phyloP scores from a whole-genome alignment of 2,888 invertebrate genomes.

The Tanypteryx hageni region DNA sequence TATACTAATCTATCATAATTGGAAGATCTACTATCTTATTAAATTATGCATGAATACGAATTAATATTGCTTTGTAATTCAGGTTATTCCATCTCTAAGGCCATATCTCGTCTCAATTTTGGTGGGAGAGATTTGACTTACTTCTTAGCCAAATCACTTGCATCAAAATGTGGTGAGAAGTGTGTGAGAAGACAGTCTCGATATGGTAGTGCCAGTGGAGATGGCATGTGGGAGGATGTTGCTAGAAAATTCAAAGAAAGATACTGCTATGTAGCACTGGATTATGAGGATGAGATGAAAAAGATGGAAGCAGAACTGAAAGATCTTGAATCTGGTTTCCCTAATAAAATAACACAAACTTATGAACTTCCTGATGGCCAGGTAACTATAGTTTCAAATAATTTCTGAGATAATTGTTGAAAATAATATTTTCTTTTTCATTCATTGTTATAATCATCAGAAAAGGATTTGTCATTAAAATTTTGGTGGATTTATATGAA shows the following conservation, averaged over 20 bases:
- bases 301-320: constrained; percentile 3
- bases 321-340: not conserved
- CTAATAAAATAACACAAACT: constrained; percentile 25
- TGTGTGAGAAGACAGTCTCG: constrained; percentile 41
- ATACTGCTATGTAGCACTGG: constrained; percentile 56
- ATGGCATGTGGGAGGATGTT: constrained; percentile 22
- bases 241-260: constrained; percentile 43
- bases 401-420: not conserved
- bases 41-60: not conserved
- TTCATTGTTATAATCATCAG: no score
- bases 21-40: not conserved
- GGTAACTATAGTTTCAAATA: not conserved
- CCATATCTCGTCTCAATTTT: constrained; percentile 74
- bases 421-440: no score
- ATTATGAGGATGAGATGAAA: constrained; percentile 37
- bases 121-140: constrained; percentile 74
- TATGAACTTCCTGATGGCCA: constrained; percentile 65
- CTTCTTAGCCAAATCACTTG: constrained; percentile 54
- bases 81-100: constrained; percentile 74
- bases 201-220: constrained; percentile 48
- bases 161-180: constrained; percentile 49
- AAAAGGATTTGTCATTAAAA: no score
- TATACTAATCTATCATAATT: not conserved
- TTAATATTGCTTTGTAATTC: not conserved
- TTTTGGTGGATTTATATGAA: no score